A percentile compares a stretch with the other conserved stretches of the same genome.
Evolutionary conservation across 2,113 vertebrate species (phyloP).

Genomic region (Cheilinus undulatus): DNA sequence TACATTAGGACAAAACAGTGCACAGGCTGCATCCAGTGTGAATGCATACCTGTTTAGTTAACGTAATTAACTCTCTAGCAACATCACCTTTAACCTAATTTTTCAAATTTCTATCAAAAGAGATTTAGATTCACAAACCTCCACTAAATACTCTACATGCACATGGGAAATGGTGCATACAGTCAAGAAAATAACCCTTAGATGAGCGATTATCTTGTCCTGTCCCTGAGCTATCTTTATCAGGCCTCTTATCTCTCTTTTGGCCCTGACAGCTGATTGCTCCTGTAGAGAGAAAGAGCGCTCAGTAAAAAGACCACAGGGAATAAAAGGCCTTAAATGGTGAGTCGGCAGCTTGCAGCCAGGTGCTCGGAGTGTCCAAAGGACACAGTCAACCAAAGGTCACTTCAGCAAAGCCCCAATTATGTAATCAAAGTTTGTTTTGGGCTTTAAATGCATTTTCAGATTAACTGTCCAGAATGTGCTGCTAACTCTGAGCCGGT

Average conservation of each 20-base stretch:
- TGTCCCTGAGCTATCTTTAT: conserved; percentile 11
- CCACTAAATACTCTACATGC: no score
- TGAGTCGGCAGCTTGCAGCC: conserved; percentile 36
- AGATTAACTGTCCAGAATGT: background rate
- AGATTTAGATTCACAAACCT: conserved; percentile 23
- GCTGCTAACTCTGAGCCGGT: background rate
- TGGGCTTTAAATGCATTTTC: conserved; percentile 7
- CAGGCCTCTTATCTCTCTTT: conserved; percentile 30
- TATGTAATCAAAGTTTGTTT: conserved; percentile 54
- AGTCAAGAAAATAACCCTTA: no score
- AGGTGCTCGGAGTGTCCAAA: conserved; percentile 44
- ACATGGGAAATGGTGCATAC: no score
- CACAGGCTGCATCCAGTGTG: conserved; percentile 31
- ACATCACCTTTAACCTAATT: conserved; percentile 62
- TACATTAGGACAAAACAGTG: conserved; percentile 62
- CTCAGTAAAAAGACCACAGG: conserved; percentile 33
- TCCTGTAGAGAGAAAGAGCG: conserved; percentile 18
- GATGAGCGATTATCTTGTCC: background rate
- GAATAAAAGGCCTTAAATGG: conserved; percentile 38
- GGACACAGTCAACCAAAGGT: conserved; percentile 58
- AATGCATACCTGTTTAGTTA: conserved; percentile 57
- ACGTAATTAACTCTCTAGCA: conserved; percentile 68
- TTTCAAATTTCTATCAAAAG: conserved; percentile 36
- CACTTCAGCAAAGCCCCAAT: conserved; percentile 30
- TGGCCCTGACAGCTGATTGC: conserved; percentile 50